Percentiles rank a stretch among this genome's conserved stretches.
These are phyloP conservation scores for Actenoides hombroni DNA, from an alignment of 2,113 vertebrate genomes.

Conservation along the genomic window DNA sequence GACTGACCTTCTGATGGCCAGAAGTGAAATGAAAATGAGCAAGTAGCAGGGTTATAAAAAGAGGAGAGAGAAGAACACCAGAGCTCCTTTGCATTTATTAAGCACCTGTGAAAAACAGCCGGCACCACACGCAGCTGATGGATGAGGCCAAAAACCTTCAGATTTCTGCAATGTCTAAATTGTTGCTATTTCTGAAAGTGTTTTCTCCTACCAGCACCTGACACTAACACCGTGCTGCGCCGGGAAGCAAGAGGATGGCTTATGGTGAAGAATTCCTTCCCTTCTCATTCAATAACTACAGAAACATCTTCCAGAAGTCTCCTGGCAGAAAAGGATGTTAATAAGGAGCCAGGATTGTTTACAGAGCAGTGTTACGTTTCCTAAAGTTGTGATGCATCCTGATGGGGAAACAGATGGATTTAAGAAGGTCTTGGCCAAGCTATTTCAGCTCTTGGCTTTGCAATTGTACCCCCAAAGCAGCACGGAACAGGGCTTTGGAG, in stretches of 20 bases:
- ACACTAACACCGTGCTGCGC: background rate
- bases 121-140: background rate
- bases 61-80: conserved; percentile 1
- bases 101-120: conserved; percentile 28
- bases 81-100: background rate
- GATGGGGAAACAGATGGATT: background rate
- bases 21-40: background rate
- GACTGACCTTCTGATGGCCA: background rate
- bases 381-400: background rate
- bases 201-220: background rate
- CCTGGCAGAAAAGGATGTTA: background rate
- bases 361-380: background rate
- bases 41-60: background rate
- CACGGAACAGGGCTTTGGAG: accelerated
- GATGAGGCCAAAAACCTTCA: background rate
- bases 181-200: background rate
- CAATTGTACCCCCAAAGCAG: background rate
- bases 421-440: background rate
- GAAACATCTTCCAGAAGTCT: background rate
- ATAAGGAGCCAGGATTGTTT: background rate
- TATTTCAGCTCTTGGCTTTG: background rate
- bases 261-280: background rate
- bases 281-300: background rate
- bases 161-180: background rate
- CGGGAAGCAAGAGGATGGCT: background rate